Base-by-base conservation (phyloP, 1,140 invertebrate genomes). In the Hestina assimilis region DNA sequence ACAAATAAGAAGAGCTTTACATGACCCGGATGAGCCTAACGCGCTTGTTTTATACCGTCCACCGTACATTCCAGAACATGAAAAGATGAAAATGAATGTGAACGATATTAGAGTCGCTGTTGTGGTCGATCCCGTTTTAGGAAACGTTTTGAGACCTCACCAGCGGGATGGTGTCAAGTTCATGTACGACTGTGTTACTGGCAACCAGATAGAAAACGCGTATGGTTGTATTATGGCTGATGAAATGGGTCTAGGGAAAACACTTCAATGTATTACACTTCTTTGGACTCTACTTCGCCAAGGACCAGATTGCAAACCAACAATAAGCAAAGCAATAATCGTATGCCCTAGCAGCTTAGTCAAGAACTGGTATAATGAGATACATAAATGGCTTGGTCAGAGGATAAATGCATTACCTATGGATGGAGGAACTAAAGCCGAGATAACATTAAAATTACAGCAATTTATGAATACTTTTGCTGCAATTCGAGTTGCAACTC, bases 281-380 rank as follows among this genome's bases (percentile, higher is more conserved):
- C 87, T 99, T 9, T 99, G 98, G 98, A 99, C 98, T 5, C 86
- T 99, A 12, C 82, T 99, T 60, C 91, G 93, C 38, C 96, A 97
- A 89, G 93, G 96, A 7, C 94, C 95, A 1, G 93, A 96, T 46
- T 93, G 92, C 50, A 96, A 96, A 76, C 95, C 97, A 0, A 92
- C 93, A 1, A 96, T 99, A 63, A 93, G 94, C 9, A 99, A 99
- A 89, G 96, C 93, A 0, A 95, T 99, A 19, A 96, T 99, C 66
- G 98, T 99, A 0, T 95, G 96, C 41, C 99, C 99, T 0, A 98
- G 97, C 83, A 99, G 97, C 75, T 90, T 99, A 59, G 98, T 99
- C 0, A 99, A 98, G 87, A 99, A 99, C 89, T 99, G 99, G 99
- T 95, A 96, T 66, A 99, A 99, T 89, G 99, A 99, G 90, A 98